Evolutionary conservation across 1,140 invertebrate genomes (phyloP).

Genomic region (Danaus plexippus): DNA sequence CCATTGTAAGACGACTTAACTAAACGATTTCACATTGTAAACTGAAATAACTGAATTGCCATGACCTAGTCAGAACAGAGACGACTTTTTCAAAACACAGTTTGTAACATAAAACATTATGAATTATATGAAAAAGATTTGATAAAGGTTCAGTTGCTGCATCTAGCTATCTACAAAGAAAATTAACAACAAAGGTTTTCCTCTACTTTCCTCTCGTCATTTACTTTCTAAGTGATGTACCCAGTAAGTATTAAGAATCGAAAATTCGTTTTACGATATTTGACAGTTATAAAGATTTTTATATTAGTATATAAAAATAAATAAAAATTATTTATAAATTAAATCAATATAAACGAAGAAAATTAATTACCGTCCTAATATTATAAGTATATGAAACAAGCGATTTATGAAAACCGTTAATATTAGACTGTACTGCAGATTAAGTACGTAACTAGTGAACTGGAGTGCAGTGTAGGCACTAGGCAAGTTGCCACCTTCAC

Average conservation of each 20-base stretch:
- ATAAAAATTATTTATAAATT: too few relatives aligned
- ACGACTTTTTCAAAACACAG: slow-evolving; percentile 3
- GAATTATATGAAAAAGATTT: slow-evolving; percentile 6
- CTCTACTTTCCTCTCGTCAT: slow-evolving; percentile 18
- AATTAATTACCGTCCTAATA: too few relatives aligned
- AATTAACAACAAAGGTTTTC: slow-evolving; percentile 37
- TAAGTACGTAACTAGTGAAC: too few relatives aligned
- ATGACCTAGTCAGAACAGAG: slow-evolving; percentile 12
- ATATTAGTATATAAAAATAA: too few relatives aligned
- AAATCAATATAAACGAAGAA: too few relatives aligned
- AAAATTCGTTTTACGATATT: not conserved
- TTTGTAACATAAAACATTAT: slow-evolving; percentile 7
- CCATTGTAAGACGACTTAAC: slow-evolving; percentile 32
- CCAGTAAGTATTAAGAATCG: slow-evolving; percentile 8
- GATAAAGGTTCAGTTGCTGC: slow-evolving; percentile 10
- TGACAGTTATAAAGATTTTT: too few relatives aligned
- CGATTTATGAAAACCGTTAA: too few relatives aligned
- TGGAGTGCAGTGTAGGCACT: not conserved
- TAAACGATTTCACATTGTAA: slow-evolving; percentile 49
- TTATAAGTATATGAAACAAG: too few relatives aligned
- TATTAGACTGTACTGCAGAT: too few relatives aligned
- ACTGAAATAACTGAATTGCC: slow-evolving; percentile 22
- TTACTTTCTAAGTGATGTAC: slow-evolving; percentile 18
- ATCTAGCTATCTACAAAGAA: slow-evolving; percentile 25
- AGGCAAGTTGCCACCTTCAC: slow-evolving; percentile 10